Evolutionary conservation across 2,888 invertebrate species (phyloP), one percentile per base, ranked within the genome.

Genomic region (Hoplodrina ambigua): DNA sequence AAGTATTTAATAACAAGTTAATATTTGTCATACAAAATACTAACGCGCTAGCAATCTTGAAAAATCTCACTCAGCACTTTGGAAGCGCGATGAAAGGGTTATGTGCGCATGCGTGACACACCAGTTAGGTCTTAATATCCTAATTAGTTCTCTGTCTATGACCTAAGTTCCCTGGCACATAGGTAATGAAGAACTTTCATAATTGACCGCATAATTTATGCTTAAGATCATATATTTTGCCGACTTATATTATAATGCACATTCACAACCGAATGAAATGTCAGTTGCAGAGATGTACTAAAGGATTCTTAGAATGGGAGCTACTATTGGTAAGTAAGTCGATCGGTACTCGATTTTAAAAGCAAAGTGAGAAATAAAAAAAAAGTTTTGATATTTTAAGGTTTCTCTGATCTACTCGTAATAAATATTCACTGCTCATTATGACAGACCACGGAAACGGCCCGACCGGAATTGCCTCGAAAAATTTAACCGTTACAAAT

Each of bases 231-330:
- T 78, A 83, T 72, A 73, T 76, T 66, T 64, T 15, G 61, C 20
- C 11, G 69, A 63, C 78, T 44, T 82, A 80, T 85, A 76, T 85
- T 76, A 81, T 77, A 75, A 52, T 54, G 68, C 61, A 49, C 68
- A 64, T 76, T 73, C 60, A 20, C 19, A 59, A 30, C 20, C 54
- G 76, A 82, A 83, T 85, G 75, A 75, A 80, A 85, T 19, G 75
- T 72, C 85, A 78, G 67, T 44, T 19, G 37, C 30, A 54, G 63
- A 70, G 83, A 82, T 64, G 77, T 33, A 74, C 62, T 66, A 77
- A 83, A 80, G 50, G 74, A 71, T 83, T 83, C 72, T 59, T 44
- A 50, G 74, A 67, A 78, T 1, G 17, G 8, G 2, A 3, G n/a
- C 2, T 72, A 82, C 81, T 72, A 78, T 5, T 4, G 64, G 54